Evolutionary conservation across 1,140 invertebrate genomes (phyloP).

Genomic region (Bombus confusus): DNA sequence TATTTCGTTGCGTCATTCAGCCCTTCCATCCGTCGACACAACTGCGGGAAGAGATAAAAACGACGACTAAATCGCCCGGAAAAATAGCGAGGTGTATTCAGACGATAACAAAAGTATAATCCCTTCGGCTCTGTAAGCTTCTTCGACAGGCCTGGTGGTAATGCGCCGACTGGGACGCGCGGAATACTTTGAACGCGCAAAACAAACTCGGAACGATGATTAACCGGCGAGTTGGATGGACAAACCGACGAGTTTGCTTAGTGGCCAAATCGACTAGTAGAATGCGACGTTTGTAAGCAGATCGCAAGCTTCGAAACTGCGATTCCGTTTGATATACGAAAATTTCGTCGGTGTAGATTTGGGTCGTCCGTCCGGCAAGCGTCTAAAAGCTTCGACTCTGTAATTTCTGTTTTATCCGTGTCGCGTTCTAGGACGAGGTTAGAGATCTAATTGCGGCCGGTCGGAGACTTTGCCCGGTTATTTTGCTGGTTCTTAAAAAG

Average conservation of each 20-base stretch:
- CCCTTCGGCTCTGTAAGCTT: background rate
- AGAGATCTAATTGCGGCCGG: too few relatives aligned
- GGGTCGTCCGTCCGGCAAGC: background rate
- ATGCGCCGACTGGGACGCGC: background rate
- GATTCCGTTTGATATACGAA: background rate
- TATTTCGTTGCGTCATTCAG: too few relatives aligned
- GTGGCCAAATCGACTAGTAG: slow-evolving; percentile 3
- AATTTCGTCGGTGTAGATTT: background rate
- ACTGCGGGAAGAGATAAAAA: background rate
- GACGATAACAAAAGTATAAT: background rate
- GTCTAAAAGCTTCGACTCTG: background rate
- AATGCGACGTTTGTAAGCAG: background rate
- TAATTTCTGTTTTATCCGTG: too few relatives aligned
- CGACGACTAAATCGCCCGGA: background rate
- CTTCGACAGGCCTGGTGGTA: background rate
- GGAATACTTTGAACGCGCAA: background rate
- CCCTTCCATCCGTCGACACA: too few relatives aligned
- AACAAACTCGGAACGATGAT: slow-evolving; percentile 1
- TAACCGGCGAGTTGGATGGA: background rate
- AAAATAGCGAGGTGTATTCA: background rate
- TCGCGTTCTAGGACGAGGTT: too few relatives aligned
- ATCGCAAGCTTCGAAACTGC: background rate
- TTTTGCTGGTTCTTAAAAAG: too few relatives aligned
- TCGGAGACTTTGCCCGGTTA: too few relatives aligned
- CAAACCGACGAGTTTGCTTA: slow-evolving; percentile 7